These are phyloP conservation scores for Corapipo altera DNA, from an alignment of 2,113 vertebrate genomes.

Conservation along the genomic window DNA sequence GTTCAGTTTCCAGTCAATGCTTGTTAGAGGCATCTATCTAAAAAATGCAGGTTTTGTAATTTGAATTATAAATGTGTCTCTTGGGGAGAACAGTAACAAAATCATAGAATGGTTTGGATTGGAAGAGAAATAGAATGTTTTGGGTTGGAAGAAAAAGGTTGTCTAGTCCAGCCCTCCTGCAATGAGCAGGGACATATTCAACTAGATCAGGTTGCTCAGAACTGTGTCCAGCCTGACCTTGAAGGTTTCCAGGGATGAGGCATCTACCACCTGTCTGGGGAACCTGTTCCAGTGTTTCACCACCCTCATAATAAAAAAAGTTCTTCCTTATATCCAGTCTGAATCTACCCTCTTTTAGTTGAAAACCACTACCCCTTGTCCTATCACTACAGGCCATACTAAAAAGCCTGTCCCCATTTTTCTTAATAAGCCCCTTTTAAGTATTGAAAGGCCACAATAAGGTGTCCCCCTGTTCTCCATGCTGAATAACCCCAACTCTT, in stretches of 20 bases:
- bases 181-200: background rate
- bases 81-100: background rate
- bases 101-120: background rate
- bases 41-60: background rate
- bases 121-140: background rate
- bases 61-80: background rate
- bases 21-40: background rate
- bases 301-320: background rate
- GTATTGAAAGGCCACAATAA: fast-evolving
- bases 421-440: background rate
- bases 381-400: fast-evolving
- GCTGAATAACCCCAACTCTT: background rate
- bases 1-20: background rate
- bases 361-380: background rate
- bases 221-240: background rate
- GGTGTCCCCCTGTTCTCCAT: background rate
- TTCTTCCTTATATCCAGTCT: background rate
- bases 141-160: background rate
- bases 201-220: background rate
- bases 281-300: background rate
- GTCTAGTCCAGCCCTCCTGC: background rate
- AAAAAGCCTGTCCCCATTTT: background rate
- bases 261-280: background rate
- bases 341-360: background rate
- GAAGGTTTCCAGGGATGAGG: background rate